Base-by-base conservation (phyloP, 2,113 vertebrate species). In the Dromaius novaehollandiae region DNA sequence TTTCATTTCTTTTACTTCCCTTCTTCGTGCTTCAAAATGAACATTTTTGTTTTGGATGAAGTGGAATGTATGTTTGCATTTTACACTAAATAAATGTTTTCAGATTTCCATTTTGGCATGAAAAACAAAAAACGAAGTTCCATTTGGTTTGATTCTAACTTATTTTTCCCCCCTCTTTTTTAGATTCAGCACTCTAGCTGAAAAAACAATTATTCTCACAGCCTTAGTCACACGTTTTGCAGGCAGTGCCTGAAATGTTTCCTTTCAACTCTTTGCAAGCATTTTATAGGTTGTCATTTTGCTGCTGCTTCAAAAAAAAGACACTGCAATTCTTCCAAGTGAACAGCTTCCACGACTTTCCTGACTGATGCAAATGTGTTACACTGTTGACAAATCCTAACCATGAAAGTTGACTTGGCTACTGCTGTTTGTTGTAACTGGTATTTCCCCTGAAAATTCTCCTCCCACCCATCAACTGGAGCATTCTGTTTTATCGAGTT, bases 31-130 rank as follows among this genome's bases (percentile, higher is more conserved):
- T 94, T 96, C 91, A 90, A 96, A 96, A 93, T 96, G 96, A 96
- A 96, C 93, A 96, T 96, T 97, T 97, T 94, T 97, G 96, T 97
- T 97, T 96, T 96, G 96, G 95, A 96, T 95, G 76, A 96, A 96
- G 93, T 86, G n/a, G 92, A 96, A 96, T 96, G 92, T 94, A 95
- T 97, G 96, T 97, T 96, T 97, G 96, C 96, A 96, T 97, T 97
- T 97, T 97, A 88, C 95, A 96, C 94, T 95, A 97, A 97, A 97
- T 97, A 97, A 96, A 97, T 97, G 96, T 97, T 97, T 97, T 96
- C 96, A 97, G 90, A 97, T 96, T 96, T 96, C 95, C 96, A 96
- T 95, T 96, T 97, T 96, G 96, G 96, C 96, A 97, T 79, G 93
- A 96, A 97, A 96, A 97, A 96, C 92, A 96, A 96, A 92, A 96